Percentiles rank a stretch among this genome's conserved stretches.
These are phyloP conservation scores for Anoplolepis gracilipes DNA, from an alignment of 1,140 invertebrate genomes.

Conservation along the genomic window DNA sequence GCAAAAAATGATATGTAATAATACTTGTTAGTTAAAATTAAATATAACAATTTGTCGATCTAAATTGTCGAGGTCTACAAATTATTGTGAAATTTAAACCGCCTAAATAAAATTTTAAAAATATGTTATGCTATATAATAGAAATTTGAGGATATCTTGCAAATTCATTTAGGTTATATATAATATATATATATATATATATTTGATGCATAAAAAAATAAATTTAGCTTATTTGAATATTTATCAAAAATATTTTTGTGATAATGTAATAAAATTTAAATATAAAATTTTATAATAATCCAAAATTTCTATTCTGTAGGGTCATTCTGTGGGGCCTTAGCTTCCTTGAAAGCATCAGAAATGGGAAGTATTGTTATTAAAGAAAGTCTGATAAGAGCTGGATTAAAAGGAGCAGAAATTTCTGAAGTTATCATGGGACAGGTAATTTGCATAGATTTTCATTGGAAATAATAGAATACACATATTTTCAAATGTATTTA, in stretches of 20 bases:
- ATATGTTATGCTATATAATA: not conserved
- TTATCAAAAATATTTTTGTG: not conserved
- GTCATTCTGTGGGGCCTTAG: constrained; percentile 90
- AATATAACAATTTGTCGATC: not conserved
- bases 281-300: constrained; percentile 22
- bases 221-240: not conserved
- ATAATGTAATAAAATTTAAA: not conserved
- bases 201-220: not conserved
- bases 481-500: constrained; percentile 13
- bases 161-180: constrained; percentile 20
- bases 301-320: constrained; percentile 85
- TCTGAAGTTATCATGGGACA: constrained; percentile 95
- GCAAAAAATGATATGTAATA: not conserved
- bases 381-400: constrained; percentile 89
- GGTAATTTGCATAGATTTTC: constrained; percentile 82
- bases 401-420: constrained; percentile 89
- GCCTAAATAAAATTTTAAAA: not conserved
- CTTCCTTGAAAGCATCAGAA: constrained; percentile 89
- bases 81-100: not conserved
- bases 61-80: not conserved
- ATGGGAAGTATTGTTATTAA: constrained; percentile 92
- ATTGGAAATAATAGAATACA: not conserved
- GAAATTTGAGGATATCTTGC: not conserved
- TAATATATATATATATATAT: not conserved
- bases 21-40: not conserved